Percentiles rank a stretch among this genome's conserved stretches.
phyloP scores from a whole-genome alignment of 2,888 invertebrate species.

The Cephus rjabovi region DNA sequence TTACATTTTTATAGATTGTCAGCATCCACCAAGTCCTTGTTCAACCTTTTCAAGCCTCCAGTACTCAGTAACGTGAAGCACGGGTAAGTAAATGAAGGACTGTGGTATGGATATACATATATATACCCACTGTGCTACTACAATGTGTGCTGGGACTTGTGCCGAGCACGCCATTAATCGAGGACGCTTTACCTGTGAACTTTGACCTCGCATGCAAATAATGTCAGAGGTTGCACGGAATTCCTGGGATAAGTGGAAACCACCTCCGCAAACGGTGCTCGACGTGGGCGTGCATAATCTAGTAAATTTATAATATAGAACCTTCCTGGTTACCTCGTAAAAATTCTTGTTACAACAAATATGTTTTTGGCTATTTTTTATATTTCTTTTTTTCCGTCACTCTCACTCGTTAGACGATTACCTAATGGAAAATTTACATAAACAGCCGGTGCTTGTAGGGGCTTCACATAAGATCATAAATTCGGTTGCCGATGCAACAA shows the following conservation, averaged over 20 bases:
- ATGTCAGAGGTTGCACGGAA: not conserved
- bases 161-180: not conserved
- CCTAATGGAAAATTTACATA: not conserved
- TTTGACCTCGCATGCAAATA: slow-evolving; percentile 26
- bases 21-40: slow-evolving; percentile 66
- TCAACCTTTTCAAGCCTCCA: slow-evolving; percentile 67
- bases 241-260: not conserved
- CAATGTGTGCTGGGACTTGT: not conserved
- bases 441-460: no score
- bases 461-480: no score
- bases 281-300: not conserved
- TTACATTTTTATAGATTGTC: slow-evolving; percentile 64
- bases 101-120: not conserved
- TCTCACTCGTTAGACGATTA: not conserved
- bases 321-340: not conserved
- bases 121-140: not conserved
- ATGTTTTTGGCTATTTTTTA: not conserved
- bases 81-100: slow-evolving; percentile 59
- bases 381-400: not conserved
- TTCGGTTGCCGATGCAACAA: no score
- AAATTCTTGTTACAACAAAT: not conserved
- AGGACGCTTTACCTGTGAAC: slow-evolving; percentile 10
- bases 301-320: not conserved
- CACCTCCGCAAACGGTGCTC: not conserved
- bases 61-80: slow-evolving; percentile 64